A percentile compares a stretch with the other conserved stretches of the same genome.
Evolutionary conservation across 2,113 vertebrate species (phyloP).

Genomic region (Sylvia atricapilla): DNA sequence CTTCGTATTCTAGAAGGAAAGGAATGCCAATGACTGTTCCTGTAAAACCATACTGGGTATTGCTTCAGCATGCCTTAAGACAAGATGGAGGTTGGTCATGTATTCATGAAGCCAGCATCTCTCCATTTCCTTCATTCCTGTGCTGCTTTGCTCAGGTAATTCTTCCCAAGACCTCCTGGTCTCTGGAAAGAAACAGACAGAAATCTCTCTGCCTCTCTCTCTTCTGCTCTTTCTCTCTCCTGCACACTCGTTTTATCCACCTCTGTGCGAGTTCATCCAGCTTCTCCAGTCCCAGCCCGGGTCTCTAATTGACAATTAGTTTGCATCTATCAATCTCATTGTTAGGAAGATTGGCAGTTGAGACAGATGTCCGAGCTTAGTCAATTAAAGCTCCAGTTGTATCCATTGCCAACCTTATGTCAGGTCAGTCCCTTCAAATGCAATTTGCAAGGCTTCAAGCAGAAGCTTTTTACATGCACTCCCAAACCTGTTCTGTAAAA

Average conservation of each 20-base stretch:
- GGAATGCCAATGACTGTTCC: not conserved
- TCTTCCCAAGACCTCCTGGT: not conserved
- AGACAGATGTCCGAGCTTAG: slow-evolving; percentile 57
- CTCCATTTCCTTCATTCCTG: not conserved
- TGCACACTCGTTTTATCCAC: not conserved
- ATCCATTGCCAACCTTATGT: slow-evolving; percentile 47
- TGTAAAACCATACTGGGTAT: not conserved
- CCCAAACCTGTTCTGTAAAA: not conserved
- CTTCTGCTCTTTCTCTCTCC: not conserved
- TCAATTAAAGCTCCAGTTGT: slow-evolving; percentile 50
- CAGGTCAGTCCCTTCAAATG: slow-evolving; percentile 38
- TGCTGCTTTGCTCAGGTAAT: not conserved
- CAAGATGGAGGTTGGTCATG: accelerated
- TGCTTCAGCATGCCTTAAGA: not conserved
- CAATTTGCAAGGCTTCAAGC: slow-evolving; percentile 26
- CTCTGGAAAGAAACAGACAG: not conserved
- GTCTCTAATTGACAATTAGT: slow-evolving; percentile 42
- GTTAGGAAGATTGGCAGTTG: slow-evolving; percentile 42
- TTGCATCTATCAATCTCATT: slow-evolving; percentile 53
- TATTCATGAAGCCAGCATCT: not conserved
- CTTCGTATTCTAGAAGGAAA: not conserved
- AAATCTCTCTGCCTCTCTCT: not conserved
- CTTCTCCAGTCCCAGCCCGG: not conserved
- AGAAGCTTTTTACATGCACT: not conserved
- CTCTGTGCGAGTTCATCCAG: not conserved